phyloP scores from a whole-genome alignment of 2,797 vertebrate species.

The Centropyge bicolor region DNA sequence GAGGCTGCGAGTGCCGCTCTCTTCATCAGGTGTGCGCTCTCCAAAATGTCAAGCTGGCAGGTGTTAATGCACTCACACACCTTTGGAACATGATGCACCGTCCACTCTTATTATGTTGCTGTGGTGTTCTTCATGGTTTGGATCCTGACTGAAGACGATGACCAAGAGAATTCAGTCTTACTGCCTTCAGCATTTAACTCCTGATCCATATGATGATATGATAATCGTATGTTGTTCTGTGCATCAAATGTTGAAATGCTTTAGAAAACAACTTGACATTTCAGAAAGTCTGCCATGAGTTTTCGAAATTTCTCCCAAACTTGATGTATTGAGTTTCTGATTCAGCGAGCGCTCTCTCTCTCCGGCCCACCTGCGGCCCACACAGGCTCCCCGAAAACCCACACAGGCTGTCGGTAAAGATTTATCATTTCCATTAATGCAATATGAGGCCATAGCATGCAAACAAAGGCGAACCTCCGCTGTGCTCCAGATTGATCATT shows the following conservation, averaged over 20 bases:
- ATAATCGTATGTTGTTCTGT: neutral
- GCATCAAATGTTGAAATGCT: neutral
- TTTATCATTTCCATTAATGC: conserved; percentile 52
- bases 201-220: neutral
- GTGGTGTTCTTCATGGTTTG: neutral
- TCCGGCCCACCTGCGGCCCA: conserved; percentile 34
- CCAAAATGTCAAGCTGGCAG: conserved; percentile 53
- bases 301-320: neutral
- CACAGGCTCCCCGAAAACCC: conserved; percentile 13
- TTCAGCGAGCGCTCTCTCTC: neutral
- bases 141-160: neutral
- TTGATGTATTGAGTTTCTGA: conserved; percentile 7
- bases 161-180: neutral
- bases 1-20: conserved; percentile 38
- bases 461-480: conserved; percentile 39
- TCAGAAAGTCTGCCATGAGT: neutral
- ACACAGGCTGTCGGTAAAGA: conserved; percentile 43
- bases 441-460: conserved; percentile 15
- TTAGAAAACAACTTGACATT: neutral
- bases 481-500: conserved; percentile 58
- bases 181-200: neutral
- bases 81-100: conserved; percentile 33
- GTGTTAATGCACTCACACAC: conserved; percentile 48
- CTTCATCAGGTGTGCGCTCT: conserved; percentile 54
- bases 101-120: neutral